Evolutionary conservation across 1,140 invertebrate species (phyloP), one percentile per base, ranked within the genome.

Genomic region (Drosophila parvula): DNA sequence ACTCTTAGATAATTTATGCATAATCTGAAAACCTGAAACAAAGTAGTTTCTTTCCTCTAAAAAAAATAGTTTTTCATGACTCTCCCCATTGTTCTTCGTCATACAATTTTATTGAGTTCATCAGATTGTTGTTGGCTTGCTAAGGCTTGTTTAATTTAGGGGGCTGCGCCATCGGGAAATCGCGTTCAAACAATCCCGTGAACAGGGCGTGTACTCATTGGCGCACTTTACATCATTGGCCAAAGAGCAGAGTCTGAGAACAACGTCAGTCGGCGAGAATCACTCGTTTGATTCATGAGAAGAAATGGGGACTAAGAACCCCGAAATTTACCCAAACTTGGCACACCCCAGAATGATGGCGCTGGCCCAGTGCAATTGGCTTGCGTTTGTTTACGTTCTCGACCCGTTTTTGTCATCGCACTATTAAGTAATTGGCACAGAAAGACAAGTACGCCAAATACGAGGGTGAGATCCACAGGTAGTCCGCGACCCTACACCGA

Each of bases 201-300:
- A 67, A 78, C 64, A 74, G 55, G 76, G 85, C 85, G 78, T 89
- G 85, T 69, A 84, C 48, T 53, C 47, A 48, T 18, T 63, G 61
- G 61, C 61, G 55, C 58, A 63, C 40, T 71, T 68, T 75, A 48
- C 65, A 68, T 67, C 48, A 70, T 50, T 80, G 70, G n/a, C 32
- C 62, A 68, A 65, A 61, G 61, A 65, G 47, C 73, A 57, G 45
- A 71, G 70, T 43, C 22, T 44, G 16, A 32, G 48, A 41, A 63
- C 44, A 57, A 62, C 79, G 78, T 74, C 79, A 75, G 50, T 45
- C 48, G 18, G 58, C 47, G 47, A 62, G 67, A 68, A 90, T 90
- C 88, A 90, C 82, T 88, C 88, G 61, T 73, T 90, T 90, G 75
- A 90, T 90, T 90, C 88, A 90, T 90, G 88, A 90, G 58, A 85